These are phyloP conservation scores for Agapostemon virescens DNA, from an alignment of 2,888 invertebrate species.

Conservation along the genomic window DNA sequence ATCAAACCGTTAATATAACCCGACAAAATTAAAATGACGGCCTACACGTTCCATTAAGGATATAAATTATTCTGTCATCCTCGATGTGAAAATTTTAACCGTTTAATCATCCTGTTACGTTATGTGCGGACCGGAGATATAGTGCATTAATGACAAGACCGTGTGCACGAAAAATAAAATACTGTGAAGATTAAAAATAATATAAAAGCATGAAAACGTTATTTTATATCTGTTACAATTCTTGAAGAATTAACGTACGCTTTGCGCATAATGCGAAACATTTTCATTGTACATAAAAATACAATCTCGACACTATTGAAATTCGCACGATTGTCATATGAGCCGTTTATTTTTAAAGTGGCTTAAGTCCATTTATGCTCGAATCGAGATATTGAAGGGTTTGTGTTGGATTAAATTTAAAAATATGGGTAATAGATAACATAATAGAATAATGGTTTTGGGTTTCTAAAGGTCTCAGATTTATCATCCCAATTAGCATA, in stretches of 20 bases:
- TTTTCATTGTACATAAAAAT: not conserved
- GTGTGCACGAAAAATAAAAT: not conserved
- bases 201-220: not conserved
- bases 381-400: too few relatives aligned
- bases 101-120: not conserved
- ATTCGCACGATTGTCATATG: not conserved
- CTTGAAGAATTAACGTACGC: not conserved
- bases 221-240: not conserved
- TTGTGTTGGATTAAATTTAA: too few relatives aligned
- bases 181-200: not conserved
- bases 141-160: not conserved
- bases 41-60: not conserved
- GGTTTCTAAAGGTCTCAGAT: too few relatives aligned
- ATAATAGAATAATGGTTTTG: too few relatives aligned
- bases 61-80: not conserved
- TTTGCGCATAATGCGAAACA: not conserved
- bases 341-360: too few relatives aligned
- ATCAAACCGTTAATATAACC: not conserved
- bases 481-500: too few relatives aligned
- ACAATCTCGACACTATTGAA: not conserved
- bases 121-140: not conserved
- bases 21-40: too few relatives aligned
- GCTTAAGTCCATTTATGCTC: too few relatives aligned
- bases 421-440: too few relatives aligned
- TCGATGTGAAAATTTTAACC: not conserved